These are phyloP conservation scores for Drosophila auraria DNA, from an alignment of 1,140 invertebrate species.

Conservation along the genomic window DNA sequence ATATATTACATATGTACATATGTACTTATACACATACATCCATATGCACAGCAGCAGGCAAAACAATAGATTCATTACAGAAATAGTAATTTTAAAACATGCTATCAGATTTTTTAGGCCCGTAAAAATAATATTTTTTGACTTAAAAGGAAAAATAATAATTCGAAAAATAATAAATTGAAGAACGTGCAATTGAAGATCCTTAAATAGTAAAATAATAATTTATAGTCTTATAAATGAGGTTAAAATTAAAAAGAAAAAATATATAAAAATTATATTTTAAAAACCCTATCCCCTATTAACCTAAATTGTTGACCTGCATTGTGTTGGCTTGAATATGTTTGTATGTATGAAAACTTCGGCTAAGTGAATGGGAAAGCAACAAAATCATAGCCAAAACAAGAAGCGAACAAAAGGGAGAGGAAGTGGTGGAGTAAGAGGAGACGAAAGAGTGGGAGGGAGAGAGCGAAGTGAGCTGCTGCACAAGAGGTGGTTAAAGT, in stretches of 20 bases:
- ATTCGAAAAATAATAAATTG: neutral
- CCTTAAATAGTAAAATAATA: neutral
- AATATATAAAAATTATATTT: too few species aligned
- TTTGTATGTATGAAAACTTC: conserved; percentile 26
- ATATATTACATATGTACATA: conserved; percentile 1
- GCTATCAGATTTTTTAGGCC: neutral
- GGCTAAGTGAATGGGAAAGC: conserved; percentile 38
- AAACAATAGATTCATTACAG: neutral
- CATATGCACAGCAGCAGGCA: neutral
- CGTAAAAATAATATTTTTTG: too few species aligned
- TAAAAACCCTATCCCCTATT: too few species aligned
- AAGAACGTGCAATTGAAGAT: neutral
- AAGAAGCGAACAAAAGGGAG: conserved; percentile 36
- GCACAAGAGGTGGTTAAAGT: conserved; percentile 29
- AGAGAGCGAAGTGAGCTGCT: conserved; percentile 36
- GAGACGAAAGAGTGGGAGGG: conserved; percentile 4
- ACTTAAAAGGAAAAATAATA: too few species aligned
- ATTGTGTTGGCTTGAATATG: conserved; percentile 17
- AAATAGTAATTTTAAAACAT: neutral
- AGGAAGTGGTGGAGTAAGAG: neutral
- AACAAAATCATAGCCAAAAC: conserved; percentile 47
- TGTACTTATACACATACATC: neutral
- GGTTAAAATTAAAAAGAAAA: neutral
- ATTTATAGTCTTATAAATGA: neutral
- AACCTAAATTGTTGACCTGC: conserved; percentile 4